Base-by-base conservation (phyloP, 2,888 invertebrate genomes). In the Uloborus plumipes region DNA sequence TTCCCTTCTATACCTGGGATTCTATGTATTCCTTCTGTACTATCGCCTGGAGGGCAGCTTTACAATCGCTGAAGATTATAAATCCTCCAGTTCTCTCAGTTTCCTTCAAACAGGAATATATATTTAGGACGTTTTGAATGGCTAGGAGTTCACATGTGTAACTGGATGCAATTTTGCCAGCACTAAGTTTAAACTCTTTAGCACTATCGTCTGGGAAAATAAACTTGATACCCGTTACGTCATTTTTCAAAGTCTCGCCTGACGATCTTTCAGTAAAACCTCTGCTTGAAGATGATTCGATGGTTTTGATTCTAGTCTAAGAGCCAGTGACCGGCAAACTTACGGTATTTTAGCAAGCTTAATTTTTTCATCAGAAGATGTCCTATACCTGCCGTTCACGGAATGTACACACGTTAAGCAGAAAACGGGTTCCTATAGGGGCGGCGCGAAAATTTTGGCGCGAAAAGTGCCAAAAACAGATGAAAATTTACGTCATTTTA, bases 221-320 rank as follows among this genome's bases (percentile, higher is more conserved):
- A 51, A 51, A 15, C 11, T 51, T 51, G 51, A 51, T 51, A 51
- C 51, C 51, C 11, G 51, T 15, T 51, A 11, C 51, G 15, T 51
- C 15, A 15, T 51, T 51, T 51, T 51, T 14, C 51, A 51, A 15
- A 51, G 51, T 51, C 51, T 51, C 51, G 15, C 15, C 51, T 15
- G 15, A 51, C 11, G 51, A 51, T 51, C 51, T 15, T 14, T 51
- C 51, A 51, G 51, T 51, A 15, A 51, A 51, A 51, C 51, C 51
- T 51, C 51, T 15, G 51, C 13, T 51, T 15, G 13, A 51, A 15
- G 15, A 51, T 51, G 15, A 51, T 51, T 51, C 51, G 15, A 51
- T 51, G 51, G 51, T 51, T 51, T 15, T 51, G 51, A 51, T 51
- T 51, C 51, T n/a, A n/a, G n/a, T n/a, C n/a, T n/a, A n/a, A n/a